These are phyloP conservation scores for Eidolon helvum DNA, from an alignment of 2,113 vertebrate genomes.

Conservation along the genomic window DNA sequence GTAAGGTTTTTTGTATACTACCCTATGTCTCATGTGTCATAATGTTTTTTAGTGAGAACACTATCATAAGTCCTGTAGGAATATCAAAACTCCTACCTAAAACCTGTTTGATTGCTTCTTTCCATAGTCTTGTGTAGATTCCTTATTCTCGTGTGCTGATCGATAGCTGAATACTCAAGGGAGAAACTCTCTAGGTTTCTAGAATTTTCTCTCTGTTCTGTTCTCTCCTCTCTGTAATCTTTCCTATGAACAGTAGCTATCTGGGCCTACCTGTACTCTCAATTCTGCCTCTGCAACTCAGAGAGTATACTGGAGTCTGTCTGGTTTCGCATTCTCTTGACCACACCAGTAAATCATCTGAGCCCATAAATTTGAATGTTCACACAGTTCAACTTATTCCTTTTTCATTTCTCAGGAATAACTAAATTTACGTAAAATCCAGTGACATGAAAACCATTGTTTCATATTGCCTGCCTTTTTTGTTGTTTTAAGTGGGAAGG, in stretches of 20 bases:
- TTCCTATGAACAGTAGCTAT: neutral
- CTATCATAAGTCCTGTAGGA: neutral
- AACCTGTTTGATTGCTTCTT: neutral
- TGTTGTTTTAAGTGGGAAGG: neutral
- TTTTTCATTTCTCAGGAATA: neutral
- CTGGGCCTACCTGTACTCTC: neutral
- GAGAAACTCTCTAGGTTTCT: neutral
- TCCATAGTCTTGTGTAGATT: neutral
- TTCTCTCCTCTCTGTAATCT: neutral
- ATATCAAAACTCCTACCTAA: neutral
- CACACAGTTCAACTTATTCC: neutral
- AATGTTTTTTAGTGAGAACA: neutral
- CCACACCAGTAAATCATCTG: neutral
- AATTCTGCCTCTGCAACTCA: neutral
- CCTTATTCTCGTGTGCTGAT: neutral
- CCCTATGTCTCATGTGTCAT: neutral
- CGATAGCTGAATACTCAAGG: neutral
- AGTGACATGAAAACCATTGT: neutral
- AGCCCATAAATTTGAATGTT: neutral
- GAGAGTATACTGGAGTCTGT: neutral
- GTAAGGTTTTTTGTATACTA: neutral
- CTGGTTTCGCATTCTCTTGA: neutral
- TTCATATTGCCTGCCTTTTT: neutral
- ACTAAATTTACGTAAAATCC: neutral
- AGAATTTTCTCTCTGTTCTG: neutral